A percentile compares a stretch with the other conserved stretches of the same genome.
phyloP scores from a whole-genome alignment of 2,797 vertebrate genomes.

The Mallotus villosus region DNA sequence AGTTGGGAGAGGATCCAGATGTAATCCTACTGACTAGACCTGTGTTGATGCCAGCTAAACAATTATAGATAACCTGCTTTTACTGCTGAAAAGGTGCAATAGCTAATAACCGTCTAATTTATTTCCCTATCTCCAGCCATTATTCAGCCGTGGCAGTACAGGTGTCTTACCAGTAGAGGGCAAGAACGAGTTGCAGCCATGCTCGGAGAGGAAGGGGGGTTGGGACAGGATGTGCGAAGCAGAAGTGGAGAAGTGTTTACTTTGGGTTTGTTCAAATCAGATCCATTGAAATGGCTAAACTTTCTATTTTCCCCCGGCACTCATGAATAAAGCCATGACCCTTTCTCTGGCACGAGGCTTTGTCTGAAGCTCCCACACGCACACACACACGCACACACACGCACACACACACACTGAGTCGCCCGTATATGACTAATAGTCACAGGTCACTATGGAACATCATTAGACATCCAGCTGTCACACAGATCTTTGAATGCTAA shows the following conservation, averaged over 20 bases:
- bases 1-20: no score
- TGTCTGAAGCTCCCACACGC: slow-evolving; percentile 21
- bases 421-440: slow-evolving; percentile 54
- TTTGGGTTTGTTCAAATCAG: slow-evolving; percentile 74
- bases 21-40: no score
- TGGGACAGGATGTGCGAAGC: no score
- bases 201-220: slow-evolving; percentile 63
- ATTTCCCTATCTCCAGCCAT: no score
- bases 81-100: no score
- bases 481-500: slow-evolving; percentile 60
- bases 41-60: no score
- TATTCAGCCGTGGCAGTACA: background rate
- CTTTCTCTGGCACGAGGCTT: no score
- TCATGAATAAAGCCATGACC: slow-evolving; percentile 65
- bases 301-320: slow-evolving; percentile 41
- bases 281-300: slow-evolving; percentile 62
- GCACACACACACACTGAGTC: slow-evolving; percentile 8
- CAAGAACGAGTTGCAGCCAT: slow-evolving; percentile 73
- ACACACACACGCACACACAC: slow-evolving; percentile 19
- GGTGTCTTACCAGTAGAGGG: slow-evolving; percentile 53
- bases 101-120: no score
- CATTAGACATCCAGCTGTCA: slow-evolving; percentile 72
- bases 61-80: no score
- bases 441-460: slow-evolving; percentile 67
- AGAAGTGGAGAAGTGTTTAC: slow-evolving; percentile 65